Base-by-base conservation (phyloP, 2,113 vertebrate species). In the Larimichthys crocea region DNA sequence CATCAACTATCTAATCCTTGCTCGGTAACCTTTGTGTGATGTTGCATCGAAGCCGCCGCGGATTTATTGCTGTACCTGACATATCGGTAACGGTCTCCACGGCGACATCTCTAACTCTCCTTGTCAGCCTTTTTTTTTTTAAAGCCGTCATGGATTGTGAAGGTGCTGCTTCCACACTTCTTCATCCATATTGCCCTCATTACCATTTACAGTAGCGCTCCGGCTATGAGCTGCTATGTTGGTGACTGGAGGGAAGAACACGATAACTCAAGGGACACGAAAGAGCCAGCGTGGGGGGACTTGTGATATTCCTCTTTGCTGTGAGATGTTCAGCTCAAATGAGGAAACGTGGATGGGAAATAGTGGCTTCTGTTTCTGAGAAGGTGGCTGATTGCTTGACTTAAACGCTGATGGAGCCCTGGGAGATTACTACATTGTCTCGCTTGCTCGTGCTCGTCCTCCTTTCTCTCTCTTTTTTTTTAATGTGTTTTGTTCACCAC, bases 201-300 rank as follows among this genome's bases (percentile, higher is more conserved):
- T 86, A 82, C 70, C 82, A 83, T 78, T 83, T 77, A 74, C 76
- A 83, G 82, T 82, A 74, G 69, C n/a, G 15, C 83, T 80, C 57
- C 63, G 42, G 81, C 84, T 70, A 3, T 26, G 60, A 86, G 73
- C 73, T 83, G 70, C 68, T 70, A 14, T 56, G 63, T 74, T 62
- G 44, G 65, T 62, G 86, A 70, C 80, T 74, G 60, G 50, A 86
- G 78, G 71, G 68, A 22, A 79, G 78, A 46, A 31, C 44, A 44
- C n/a, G 74, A 82, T 69, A 73, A 78, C 88, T 87, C 55, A 31
- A 64, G 84, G 76, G 85, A 86, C 42, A 59, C 57, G 69, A 63
- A 66, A 67, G 14, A 72, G 67, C 68, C 68, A 56, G 53, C 22
- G 29, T 1, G 2, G 24, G 24, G 61, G 53, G 59, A 29, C 22